phyloP scores from a whole-genome alignment of 2,888 invertebrate species.

The Leptopterna dolabrata region DNA sequence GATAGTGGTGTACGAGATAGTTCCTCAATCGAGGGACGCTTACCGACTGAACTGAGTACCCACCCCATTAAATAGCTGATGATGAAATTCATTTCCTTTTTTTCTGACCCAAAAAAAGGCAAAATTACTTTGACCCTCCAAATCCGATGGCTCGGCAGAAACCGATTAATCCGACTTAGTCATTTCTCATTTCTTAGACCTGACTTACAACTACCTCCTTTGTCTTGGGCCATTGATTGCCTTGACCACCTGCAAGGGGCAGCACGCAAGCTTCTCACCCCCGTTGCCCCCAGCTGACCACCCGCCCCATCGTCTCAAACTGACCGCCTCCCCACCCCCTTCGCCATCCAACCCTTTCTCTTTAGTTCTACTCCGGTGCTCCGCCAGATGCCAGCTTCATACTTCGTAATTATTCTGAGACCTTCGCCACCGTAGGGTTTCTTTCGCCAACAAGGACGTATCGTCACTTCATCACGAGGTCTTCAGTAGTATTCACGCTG shows the following conservation, averaged over 20 bases:
- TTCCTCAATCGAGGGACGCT: not conserved
- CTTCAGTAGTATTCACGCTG: not conserved
- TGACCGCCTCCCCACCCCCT: constrained; percentile 43
- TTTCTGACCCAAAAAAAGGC: not conserved
- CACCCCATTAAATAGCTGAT: not conserved
- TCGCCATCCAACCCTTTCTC: constrained; percentile 15
- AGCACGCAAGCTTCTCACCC: constrained; percentile 32
- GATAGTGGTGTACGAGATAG: not conserved
- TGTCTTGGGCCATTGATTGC: constrained; percentile 50
- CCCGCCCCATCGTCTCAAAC: constrained; percentile 10
- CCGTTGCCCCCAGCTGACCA: not conserved
- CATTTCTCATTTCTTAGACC: constrained; percentile 48
- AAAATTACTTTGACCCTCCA: constrained; percentile 22
- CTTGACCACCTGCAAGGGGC: constrained; percentile 50
- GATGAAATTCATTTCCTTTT: not conserved
- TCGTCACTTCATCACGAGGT: constrained; percentile 17
- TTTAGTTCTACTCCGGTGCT: constrained; percentile 42
- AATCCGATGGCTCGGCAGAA: not conserved
- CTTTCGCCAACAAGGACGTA: not conserved
- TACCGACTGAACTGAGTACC: no score
- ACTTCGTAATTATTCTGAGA: constrained; percentile 39
- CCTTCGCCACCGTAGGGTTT: constrained; percentile 27
- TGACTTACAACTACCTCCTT: constrained; percentile 23
- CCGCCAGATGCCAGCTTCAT: constrained; percentile 46
- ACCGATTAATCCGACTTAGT: constrained; percentile 46